Evolutionary conservation across 2,113 vertebrate species (phyloP).

Genomic region (Gopherus flavomarginatus): DNA sequence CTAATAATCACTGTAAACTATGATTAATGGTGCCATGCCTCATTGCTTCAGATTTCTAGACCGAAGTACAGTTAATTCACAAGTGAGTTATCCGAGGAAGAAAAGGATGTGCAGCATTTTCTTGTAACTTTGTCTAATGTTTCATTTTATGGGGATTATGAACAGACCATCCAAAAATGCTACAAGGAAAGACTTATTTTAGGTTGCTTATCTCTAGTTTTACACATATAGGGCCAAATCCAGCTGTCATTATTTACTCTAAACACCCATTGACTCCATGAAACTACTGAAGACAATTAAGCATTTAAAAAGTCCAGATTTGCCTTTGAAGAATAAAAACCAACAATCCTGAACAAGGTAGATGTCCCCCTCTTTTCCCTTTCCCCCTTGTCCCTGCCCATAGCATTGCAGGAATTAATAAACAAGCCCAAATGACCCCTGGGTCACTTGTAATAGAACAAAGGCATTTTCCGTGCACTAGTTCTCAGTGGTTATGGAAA

Average conservation of each 20-base stretch:
- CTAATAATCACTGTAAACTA: constrained; percentile 75
- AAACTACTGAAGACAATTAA: background rate
- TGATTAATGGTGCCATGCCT: constrained; percentile 72
- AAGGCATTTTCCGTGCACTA: background rate
- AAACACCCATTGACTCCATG: accelerated
- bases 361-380: background rate
- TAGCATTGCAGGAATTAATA: background rate
- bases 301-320: background rate
- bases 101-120: constrained; percentile 30
- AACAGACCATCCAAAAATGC: background rate
- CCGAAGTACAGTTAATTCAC: constrained; percentile 52
- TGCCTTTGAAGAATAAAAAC: background rate
- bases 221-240: background rate
- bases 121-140: constrained; percentile 24
- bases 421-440: background rate
- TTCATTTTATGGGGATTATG: background rate
- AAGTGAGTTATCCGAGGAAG: constrained; percentile 34
- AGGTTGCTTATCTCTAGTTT: background rate
- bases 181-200: background rate
- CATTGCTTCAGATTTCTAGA: constrained; percentile 38
- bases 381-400: background rate
- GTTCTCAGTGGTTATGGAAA: background rate
- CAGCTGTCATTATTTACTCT: background rate
- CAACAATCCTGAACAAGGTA: background rate
- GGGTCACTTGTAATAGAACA: background rate